Conservation (phyloP, 2,797 vertebrate genomes). For the Phataginus tetradactyla region DNA sequence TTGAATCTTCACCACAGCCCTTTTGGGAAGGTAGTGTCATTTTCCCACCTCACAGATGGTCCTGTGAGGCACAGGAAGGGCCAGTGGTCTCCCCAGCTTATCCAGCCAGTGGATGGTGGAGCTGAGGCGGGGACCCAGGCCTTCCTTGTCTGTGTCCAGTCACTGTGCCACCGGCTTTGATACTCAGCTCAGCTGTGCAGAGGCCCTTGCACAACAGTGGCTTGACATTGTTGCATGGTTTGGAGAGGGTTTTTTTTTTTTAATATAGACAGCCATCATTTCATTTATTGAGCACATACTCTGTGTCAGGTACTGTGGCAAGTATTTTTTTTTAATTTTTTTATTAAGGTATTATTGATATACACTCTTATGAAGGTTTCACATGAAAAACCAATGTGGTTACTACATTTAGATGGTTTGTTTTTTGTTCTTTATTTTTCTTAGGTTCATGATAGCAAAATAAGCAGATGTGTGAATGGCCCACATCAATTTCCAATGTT, state of each 20-base stretch:
- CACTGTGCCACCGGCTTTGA: background rate
- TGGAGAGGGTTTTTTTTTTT: background rate
- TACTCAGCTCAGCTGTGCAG: background rate
- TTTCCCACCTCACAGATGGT: background rate
- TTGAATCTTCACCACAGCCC: background rate
- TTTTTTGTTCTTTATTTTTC: background rate
- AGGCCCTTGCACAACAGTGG: background rate
- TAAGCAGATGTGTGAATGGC: constrained; percentile 34
- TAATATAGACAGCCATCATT: no score
- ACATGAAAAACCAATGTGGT: no score
- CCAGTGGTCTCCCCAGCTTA: fast-evolving
- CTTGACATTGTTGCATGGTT: background rate
- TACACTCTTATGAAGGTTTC: no score
- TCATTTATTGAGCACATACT: no score
- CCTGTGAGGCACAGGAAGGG: background rate
- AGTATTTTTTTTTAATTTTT: no score
- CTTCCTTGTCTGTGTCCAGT: background rate
- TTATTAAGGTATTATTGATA: no score
- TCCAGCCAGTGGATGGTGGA: background rate
- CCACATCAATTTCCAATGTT: background rate
- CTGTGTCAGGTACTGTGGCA: no score
- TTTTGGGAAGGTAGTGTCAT: background rate
- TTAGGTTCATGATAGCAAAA: background rate
- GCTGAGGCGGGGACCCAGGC: background rate
- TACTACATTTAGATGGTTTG: background rate